phyloP scores from a whole-genome alignment of 2,113 vertebrate genomes.

The Boulengeromyrus knoepffleri region DNA sequence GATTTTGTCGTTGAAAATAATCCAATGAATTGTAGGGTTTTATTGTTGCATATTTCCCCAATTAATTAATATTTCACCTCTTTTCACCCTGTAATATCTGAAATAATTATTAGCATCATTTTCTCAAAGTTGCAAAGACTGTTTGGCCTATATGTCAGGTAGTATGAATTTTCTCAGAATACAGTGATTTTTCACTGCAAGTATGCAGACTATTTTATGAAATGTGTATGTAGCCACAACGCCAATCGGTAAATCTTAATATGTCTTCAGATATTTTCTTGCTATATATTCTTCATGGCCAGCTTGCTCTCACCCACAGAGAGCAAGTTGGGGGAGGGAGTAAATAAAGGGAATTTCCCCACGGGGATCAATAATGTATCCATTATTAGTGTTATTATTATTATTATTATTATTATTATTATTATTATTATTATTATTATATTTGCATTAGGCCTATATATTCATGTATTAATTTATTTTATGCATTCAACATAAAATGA shows the following conservation, averaged over 20 bases:
- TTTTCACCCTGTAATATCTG: not conserved
- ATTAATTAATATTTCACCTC: not conserved
- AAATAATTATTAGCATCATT: not conserved
- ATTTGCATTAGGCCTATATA: not conserved
- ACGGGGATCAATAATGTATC: too few relatives aligned
- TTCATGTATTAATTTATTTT: not conserved
- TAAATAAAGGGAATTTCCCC: too few relatives aligned
- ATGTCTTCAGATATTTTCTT: not conserved
- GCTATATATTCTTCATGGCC: not conserved
- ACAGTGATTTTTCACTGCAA: too few relatives aligned
- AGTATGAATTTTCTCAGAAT: too few relatives aligned
- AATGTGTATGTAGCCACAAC: not conserved
- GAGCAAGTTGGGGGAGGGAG: too few relatives aligned
- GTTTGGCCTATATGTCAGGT: too few relatives aligned
- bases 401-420: too few relatives aligned
- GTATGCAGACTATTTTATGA: not conserved
- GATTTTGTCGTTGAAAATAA: not conserved
- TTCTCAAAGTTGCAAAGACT: not conserved
- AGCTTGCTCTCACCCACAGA: too few relatives aligned
- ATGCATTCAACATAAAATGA: not conserved
- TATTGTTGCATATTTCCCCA: not conserved
- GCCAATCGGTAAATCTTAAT: not conserved
- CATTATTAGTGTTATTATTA: too few relatives aligned
- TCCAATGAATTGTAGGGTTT: not conserved
- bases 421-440: too few relatives aligned